Evolutionary conservation across 2,797 vertebrate genomes (phyloP).

Genomic region (Anguilla marmorata): DNA sequence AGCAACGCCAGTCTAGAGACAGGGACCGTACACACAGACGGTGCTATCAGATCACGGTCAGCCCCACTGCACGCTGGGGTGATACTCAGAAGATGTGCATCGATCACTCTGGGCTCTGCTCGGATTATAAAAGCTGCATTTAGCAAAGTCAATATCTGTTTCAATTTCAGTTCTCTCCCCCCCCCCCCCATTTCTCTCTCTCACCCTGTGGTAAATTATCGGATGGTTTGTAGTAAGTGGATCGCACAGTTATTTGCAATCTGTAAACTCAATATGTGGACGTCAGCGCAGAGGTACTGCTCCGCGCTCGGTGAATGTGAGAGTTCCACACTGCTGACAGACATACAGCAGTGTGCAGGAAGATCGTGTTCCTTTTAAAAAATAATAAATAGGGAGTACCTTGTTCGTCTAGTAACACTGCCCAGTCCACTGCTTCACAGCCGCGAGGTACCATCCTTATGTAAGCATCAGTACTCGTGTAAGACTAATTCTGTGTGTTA

Average conservation of each 20-base stretch:
- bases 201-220: neutral
- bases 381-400: too few relatives aligned
- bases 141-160: constrained; percentile 5
- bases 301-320: neutral
- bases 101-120: neutral
- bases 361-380: too few relatives aligned
- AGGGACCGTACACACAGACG: too few relatives aligned
- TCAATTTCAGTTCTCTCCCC: neutral
- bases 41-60: neutral
- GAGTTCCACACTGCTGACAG: neutral
- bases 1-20: too few relatives aligned
- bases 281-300: neutral
- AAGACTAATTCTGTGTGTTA: too few relatives aligned
- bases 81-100: neutral
- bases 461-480: too few relatives aligned
- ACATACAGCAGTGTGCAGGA: neutral
- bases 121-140: neutral
- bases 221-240: constrained; percentile 6
- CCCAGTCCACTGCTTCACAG: too few relatives aligned
- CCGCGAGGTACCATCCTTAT: too few relatives aligned
- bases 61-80: neutral
- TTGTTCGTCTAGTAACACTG: too few relatives aligned
- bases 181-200: neutral
- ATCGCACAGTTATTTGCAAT: neutral
- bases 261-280: neutral